Base-by-base conservation (phyloP, 2,113 vertebrate genomes). In the Tragelaphus scriptus region DNA sequence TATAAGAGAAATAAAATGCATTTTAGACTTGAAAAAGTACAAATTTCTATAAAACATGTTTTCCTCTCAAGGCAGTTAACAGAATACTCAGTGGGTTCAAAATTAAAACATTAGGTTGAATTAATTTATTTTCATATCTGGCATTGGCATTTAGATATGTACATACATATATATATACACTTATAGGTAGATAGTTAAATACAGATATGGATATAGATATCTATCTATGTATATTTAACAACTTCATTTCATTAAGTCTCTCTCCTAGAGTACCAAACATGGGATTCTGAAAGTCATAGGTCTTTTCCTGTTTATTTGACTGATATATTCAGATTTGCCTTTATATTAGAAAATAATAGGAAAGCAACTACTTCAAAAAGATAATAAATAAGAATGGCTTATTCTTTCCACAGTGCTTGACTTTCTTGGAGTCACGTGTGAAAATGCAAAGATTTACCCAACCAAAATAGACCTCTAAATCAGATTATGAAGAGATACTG, bases 331-430 rank as follows among this genome's bases (percentile, higher is more conserved):
- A 49, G 25, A 58, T 68, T 53, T 53, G 44, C 40, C 8, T 40
- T 90, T 71, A 55, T 91, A 90, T 91, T 61, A 91, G 86, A 95
- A 93, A 90, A 75, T 28, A 84, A 85, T 79, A 21, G 80, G 28
- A 85, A 77, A 94, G 23, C 40, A 68, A 94, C 0, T 79, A 7
- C 26, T 2, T 63, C 9, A 21, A 71, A 95, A 95, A 89, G 1
- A 6, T 91, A 86, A 63, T 58, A 86, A 56, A 77, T 49, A 87
- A 93, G 2, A 95, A 94, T 68, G n/a, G 12, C 9, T 63, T 88
- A 32, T 93, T 90, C 14, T 92, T 97, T 88, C 30, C 58, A 84
- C 28, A 68, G 15, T 84, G 11, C 79, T 92, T 71, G 3, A 79
- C 79, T 79, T 97, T 93, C 13, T 90, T 94, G 23, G 85, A 68